phyloP scores from a whole-genome alignment of 2,888 invertebrate species.

The Andrena minutula region DNA sequence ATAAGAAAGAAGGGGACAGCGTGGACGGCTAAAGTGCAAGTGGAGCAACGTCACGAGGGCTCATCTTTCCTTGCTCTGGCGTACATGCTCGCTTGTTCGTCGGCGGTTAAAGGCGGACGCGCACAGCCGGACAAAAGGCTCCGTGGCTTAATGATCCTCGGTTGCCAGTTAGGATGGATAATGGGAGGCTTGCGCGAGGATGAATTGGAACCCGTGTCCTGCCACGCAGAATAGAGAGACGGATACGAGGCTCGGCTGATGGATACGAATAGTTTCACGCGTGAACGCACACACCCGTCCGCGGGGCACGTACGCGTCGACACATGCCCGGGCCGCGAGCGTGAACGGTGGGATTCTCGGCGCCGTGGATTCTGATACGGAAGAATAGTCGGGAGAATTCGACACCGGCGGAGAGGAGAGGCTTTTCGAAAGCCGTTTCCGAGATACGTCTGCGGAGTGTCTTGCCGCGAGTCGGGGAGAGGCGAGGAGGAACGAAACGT shows the following conservation, averaged over 20 bases:
- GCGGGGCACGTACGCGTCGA: conserved; percentile 15
- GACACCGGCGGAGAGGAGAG: background rate
- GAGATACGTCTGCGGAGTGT: conserved; percentile 59
- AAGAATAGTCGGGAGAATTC: conserved; percentile 38
- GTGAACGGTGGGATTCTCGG: conserved; percentile 9
- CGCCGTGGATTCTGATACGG: conserved; percentile 33
- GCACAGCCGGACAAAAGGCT: conserved; percentile 66
- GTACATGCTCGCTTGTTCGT: conserved; percentile 30
- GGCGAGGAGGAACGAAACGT: conserved; percentile 23
- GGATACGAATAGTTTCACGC: conserved; percentile 49
- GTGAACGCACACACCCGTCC: conserved; percentile 28
- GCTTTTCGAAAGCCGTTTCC: conserved; percentile 78
- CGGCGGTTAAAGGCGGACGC: conserved; percentile 36
- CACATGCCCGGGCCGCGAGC: conserved; percentile 28
- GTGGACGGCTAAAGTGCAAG: conserved; percentile 17
- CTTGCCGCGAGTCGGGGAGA: conserved; percentile 50
- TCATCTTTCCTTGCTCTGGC: conserved; percentile 36
- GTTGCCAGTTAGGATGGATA: conserved; percentile 71
- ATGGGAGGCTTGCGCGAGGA: conserved; percentile 70
- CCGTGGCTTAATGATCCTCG: conserved; percentile 71
- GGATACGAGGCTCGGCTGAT: conserved; percentile 39
- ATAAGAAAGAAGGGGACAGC: background rate
- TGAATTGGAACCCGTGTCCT: conserved; percentile 72
- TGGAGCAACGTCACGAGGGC: conserved; percentile 39
- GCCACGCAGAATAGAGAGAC: conserved; percentile 58